Evolutionary conservation across 1,140 invertebrate species (phyloP).

Genomic region (Trissolcus basalis): DNA sequence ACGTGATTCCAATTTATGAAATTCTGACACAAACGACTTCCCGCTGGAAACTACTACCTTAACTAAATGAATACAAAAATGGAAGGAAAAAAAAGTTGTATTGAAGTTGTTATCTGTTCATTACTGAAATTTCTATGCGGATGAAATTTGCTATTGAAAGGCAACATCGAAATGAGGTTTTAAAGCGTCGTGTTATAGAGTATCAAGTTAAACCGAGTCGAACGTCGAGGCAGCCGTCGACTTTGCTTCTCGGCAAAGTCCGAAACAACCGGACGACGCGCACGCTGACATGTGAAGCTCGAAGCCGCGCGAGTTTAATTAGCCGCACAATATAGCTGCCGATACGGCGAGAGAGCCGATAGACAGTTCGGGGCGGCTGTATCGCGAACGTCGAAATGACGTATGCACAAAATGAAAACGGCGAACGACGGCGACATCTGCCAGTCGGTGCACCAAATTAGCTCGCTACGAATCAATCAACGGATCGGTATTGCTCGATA

Average conservation of each 20-base stretch:
- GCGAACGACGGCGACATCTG: slow-evolving; percentile 34
- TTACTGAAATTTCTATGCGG: too few species aligned
- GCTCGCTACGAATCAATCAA: slow-evolving; percentile 25
- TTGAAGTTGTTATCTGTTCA: too few species aligned
- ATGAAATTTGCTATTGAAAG: too few species aligned
- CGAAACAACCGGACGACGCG: slow-evolving; percentile 23
- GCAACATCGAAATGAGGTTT: too few species aligned
- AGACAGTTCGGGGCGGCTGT: slow-evolving; percentile 4
- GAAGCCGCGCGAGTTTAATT: slow-evolving; percentile 34
- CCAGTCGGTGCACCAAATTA: slow-evolving; percentile 13
- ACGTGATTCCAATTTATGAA: too few species aligned
- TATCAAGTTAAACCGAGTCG: slow-evolving; percentile 11
- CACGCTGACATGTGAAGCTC: slow-evolving; percentile 16
- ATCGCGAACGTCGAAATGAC: too few species aligned
- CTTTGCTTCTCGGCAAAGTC: slow-evolving; percentile 12
- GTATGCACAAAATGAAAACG: slow-evolving; percentile 12
- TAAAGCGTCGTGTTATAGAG: not conserved
- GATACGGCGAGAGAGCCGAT: slow-evolving; percentile 19
- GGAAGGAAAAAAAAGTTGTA: too few species aligned
- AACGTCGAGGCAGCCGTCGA: not conserved
- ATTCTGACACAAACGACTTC: too few species aligned
- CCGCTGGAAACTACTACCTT: too few species aligned
- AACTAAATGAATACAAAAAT: too few species aligned
- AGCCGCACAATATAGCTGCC: slow-evolving; percentile 26
- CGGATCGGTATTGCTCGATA: slow-evolving; percentile 5